Conservation (phyloP, 2,888 invertebrate species). For the Seira ritae region DNA sequence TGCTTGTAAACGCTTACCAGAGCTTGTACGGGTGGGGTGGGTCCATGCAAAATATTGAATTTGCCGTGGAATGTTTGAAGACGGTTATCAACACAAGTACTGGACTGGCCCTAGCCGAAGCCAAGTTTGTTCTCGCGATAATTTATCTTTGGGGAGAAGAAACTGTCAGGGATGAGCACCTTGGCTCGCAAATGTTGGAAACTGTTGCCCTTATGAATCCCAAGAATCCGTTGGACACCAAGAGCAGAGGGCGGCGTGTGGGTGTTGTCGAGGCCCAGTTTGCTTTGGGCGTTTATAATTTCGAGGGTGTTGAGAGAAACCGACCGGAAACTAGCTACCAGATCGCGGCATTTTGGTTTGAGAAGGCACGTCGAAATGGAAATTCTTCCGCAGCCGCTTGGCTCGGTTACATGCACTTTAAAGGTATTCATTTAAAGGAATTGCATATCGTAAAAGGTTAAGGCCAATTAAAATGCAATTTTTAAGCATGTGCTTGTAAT, state of each 20-base stretch:
- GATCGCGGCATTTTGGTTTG: slow-evolving; percentile 7
- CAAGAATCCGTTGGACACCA: not conserved
- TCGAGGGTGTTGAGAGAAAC: not conserved
- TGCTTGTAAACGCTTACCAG: not conserved
- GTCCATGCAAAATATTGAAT: not conserved
- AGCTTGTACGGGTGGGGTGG: slow-evolving; percentile 35
- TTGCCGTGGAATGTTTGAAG: not conserved
- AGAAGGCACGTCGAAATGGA: not conserved
- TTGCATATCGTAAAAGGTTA: too few relatives aligned
- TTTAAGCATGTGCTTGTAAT: too few relatives aligned
- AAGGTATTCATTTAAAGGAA: too few relatives aligned
- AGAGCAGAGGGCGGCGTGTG: not conserved
- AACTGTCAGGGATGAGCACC: not conserved
- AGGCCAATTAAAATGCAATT: too few relatives aligned
- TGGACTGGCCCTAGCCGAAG: not conserved
- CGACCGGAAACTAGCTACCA: not conserved
- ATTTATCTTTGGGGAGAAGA: not conserved
- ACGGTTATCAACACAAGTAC: not conserved
- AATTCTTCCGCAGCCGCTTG: not conserved
- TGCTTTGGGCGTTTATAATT: not conserved
- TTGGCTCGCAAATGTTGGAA: not conserved
- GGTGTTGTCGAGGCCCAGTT: slow-evolving; percentile 22
- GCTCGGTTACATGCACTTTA: not conserved
- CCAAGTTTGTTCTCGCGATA: not conserved
- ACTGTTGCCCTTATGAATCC: not conserved